phyloP scores from a whole-genome alignment of 2,797 vertebrate genomes.

The Erethizon dorsatum region DNA sequence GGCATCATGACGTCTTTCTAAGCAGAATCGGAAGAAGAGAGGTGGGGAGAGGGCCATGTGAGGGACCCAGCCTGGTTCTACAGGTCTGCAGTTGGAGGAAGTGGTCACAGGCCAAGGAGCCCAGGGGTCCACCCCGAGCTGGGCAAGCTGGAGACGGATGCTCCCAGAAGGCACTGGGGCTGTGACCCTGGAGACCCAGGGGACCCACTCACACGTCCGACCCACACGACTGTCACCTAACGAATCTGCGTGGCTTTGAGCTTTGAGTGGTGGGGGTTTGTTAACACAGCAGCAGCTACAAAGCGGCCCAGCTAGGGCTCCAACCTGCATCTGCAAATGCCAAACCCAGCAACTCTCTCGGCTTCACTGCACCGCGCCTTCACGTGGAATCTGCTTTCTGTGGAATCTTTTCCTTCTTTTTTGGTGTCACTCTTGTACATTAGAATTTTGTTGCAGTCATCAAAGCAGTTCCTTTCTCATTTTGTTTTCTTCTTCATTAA shows the following conservation, averaged over 20 bases:
- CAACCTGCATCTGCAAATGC: neutral
- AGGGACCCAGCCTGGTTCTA: neutral
- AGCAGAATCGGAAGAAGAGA: neutral
- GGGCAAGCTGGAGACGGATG: neutral
- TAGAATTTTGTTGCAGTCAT: neutral
- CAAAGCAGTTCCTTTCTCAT: neutral
- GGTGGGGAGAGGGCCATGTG: neutral
- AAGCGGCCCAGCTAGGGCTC: neutral
- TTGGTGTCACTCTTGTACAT: neutral
- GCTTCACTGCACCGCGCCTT: neutral
- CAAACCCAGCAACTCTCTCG: neutral
- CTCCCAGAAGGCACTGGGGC: neutral
- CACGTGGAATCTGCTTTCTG: neutral
- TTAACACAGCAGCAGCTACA: neutral
- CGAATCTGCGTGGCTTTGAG: neutral
- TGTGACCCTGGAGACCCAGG: neutral
- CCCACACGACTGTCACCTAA: neutral
- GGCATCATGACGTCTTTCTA: neutral
- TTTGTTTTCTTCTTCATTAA: neutral
- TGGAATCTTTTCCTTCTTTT: neutral
- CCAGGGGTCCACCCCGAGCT: neutral
- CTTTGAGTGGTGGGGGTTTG: neutral
- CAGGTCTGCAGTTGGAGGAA: neutral
- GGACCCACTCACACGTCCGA: neutral
- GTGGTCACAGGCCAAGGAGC: neutral